Percentiles rank a stretch among this genome's conserved stretches.
These are phyloP conservation scores for Lepas anatifera DNA, from an alignment of 2,888 invertebrate genomes.

Conservation along the genomic window DNA sequence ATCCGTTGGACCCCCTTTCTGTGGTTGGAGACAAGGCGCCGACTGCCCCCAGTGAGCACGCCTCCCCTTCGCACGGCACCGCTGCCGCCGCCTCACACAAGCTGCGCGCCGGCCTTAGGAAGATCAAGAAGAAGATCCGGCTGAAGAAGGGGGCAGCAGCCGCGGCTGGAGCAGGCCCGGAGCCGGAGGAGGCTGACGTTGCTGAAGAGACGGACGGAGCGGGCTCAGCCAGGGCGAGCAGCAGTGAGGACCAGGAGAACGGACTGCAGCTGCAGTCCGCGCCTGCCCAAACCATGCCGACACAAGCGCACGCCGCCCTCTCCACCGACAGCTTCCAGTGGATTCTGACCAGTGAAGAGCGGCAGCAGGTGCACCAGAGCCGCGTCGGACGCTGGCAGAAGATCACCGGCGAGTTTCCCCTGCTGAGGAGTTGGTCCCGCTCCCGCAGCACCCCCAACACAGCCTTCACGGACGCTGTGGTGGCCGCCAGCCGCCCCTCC, in stretches of 20 bases:
- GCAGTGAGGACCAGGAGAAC: neutral
- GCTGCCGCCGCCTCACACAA: neutral
- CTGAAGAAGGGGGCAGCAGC: neutral
- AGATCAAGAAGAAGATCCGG: neutral
- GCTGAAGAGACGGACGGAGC: too few relatives aligned
- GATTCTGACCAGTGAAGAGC: constrained; percentile 1
- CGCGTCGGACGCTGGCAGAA: neutral
- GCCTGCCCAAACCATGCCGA: neutral
- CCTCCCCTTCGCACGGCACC: neutral
- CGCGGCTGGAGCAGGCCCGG: neutral
- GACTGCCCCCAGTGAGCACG: neutral
- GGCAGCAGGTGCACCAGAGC: neutral
- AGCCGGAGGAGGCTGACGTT: neutral
- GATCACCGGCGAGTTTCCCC: neutral
- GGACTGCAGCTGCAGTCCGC: neutral
- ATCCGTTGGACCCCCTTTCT: neutral
- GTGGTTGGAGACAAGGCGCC: too few relatives aligned
- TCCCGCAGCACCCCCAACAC: neutral
- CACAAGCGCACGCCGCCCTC: neutral
- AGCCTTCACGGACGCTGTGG: too few relatives aligned
- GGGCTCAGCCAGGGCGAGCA: neutral
- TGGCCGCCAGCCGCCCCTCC: too few relatives aligned
- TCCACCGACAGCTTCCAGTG: neutral
- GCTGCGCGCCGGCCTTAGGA: neutral
- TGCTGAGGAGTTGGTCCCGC: neutral